Evolutionary conservation across 2,888 invertebrate species (phyloP), one percentile per base, ranked within the genome.

Genomic region (Scaptomyza cyrtandrae): DNA sequence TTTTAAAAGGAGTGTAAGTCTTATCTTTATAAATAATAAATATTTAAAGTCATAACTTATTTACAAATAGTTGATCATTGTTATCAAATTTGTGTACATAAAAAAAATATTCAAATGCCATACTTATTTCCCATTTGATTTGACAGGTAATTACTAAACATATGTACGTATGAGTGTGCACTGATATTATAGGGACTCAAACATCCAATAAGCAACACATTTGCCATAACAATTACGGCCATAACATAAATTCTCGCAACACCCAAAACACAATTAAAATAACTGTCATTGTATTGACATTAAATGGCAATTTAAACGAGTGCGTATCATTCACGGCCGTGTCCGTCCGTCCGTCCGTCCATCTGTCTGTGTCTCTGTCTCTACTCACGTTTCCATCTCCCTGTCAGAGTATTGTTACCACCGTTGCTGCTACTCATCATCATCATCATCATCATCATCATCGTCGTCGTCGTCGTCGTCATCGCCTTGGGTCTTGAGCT

Each of bases 241-340:
- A 78, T 80, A 74, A 80, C 86, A 88, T 90, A 90, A 90, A 90
- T 90, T 86, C 71, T 61, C 56, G 43, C 78, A 84, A 70, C 88
- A 84, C 84, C 89, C 84, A 90, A 89, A 89, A 68, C 39, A 86
- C 88, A 88, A 90, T 90, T 90, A 89, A 89, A 87, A 77, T 82
- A 89, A 89, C 89, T 88, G 89, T 79, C 80, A 86, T 89, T 88
- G 78, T 78, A 90, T 89, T 87, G 90, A 78, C 90, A 89, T 86
- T 90, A 82, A 90, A 90, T 89, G 90, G 77, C 90, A 86, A 90
- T 90, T 90, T 89, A 78, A 79, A 75, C 84, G 89, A 89, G 89
- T 88, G 89, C 84, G 86, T 78, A 78, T 89, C 78, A 75, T 73
- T 86, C 76, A 60, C 83, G 77, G 75, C 60, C 46, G 19, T 50